phyloP scores from a whole-genome alignment of 2,888 invertebrate species.

The Muschampia staudingeri region DNA sequence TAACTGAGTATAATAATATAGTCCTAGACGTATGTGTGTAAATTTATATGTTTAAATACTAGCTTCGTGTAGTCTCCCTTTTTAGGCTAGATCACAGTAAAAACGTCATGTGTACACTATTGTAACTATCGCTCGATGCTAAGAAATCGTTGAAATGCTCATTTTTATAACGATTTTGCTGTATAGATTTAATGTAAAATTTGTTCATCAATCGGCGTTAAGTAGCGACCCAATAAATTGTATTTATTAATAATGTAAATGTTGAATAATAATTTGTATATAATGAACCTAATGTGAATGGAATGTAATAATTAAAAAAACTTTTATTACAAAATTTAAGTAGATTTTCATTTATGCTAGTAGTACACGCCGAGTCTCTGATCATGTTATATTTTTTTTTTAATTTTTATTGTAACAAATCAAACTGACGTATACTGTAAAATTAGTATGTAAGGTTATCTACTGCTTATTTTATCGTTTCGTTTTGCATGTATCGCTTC shows the following conservation, averaged over 20 bases:
- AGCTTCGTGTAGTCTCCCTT: conserved; percentile 51
- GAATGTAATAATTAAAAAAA: conserved; percentile 84
- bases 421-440: conserved; percentile 71
- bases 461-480: conserved; percentile 51
- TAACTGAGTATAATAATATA: conserved; percentile 48
- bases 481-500: conserved; percentile 67
- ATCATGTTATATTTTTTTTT: conserved; percentile 68
- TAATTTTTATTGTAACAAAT: conserved; percentile 70
- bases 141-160: conserved; percentile 75
- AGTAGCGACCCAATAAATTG: conserved; percentile 81
- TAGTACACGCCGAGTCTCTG: conserved; percentile 81
- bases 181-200: conserved; percentile 77
- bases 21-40: conserved; percentile 64
- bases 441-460: conserved; percentile 31
- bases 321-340: conserved; percentile 88
- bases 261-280: conserved; percentile 90
- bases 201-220: conserved; percentile 75
- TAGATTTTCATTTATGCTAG: conserved; percentile 83
- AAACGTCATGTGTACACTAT: conserved; percentile 51
- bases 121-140: conserved; percentile 76
- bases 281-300: conserved; percentile 90
- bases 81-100: conserved; percentile 37
- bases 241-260: conserved; percentile 88
- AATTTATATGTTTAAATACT: conserved; percentile 62
- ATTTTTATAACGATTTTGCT: conserved; percentile 84